Evolutionary conservation across 2,113 vertebrate genomes (phyloP), one percentile per base, ranked within the genome.

Genomic region (Vulpes lagopus): DNA sequence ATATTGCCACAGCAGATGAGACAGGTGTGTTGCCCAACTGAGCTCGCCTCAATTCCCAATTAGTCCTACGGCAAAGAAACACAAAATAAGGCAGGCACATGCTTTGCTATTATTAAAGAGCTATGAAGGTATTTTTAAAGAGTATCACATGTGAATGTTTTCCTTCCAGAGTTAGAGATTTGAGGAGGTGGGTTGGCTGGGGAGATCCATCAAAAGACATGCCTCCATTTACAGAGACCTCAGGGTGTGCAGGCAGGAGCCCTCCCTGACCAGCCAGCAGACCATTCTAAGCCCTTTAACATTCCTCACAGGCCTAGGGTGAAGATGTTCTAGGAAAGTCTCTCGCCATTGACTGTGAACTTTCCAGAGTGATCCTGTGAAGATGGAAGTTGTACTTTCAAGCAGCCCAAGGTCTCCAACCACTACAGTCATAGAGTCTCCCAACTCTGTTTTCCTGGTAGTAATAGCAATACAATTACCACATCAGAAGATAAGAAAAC

Each of bases 1-100:
- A 96, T 85, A 86, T 96, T 51, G 16, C 69, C 82, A 49, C 51
- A 67, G 81, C 86, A 76, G 95, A 96, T 88, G 82, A 89, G 95
- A 91, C 94, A 74, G 57, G 91, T 0, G 0, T 93, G 0, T 0
- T 73, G 71, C 64, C 90, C 23, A 4, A 92, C 85, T 43, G 43
- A 43, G 95, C 14, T 25, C 0, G 49, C 71, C 49, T 80, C 76
- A 89, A 97, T 69, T 82, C 82, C 60, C 51, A 94, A 94, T 91
- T 74, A 95, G 64, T 73, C 95, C 96, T 79, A 30, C 74, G 95
- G 69, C 60, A 11, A 81, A 92, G 92, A 0, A 3, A 92, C 62
- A 51, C 85, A 89, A 90, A 96, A 49, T 16, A n/a, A 95, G 91
- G 79, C 15, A 60, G 38, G n/a, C 43, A 8, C 30, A 20, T 74